A percentile compares a stretch with the other conserved stretches of the same genome.
These are phyloP conservation scores for Zosterops japonicus DNA, from an alignment of 2,113 vertebrate species.

Conservation along the genomic window DNA sequence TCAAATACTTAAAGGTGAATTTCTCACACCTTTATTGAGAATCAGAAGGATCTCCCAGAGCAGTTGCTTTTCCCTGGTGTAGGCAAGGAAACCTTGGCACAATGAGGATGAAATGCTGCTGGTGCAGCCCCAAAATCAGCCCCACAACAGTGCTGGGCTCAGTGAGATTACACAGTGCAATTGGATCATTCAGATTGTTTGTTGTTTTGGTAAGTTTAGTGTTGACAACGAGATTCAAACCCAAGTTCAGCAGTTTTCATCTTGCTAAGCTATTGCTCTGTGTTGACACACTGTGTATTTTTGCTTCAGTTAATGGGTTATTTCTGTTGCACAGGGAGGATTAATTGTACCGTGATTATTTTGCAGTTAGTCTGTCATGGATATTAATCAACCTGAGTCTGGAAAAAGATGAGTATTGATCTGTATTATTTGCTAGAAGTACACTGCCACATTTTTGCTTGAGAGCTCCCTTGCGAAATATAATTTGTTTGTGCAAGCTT, in stretches of 20 bases:
- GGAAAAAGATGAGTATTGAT: slow-evolving; percentile 50
- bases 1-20: not conserved
- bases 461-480: not conserved
- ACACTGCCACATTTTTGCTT: not conserved
- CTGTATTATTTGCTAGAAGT: slow-evolving; percentile 12
- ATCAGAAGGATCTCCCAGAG: not conserved
- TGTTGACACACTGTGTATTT: not conserved
- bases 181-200: not conserved
- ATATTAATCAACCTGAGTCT: slow-evolving; percentile 34
- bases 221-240: not conserved
- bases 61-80: not conserved
- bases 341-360: not conserved
- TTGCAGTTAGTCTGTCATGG: slow-evolving; percentile 18
- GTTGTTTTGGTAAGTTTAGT: not conserved
- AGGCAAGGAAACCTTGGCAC: fast-evolving
- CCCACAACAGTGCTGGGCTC: not conserved
- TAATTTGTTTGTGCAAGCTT: not conserved
- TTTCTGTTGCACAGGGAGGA: slow-evolving; percentile 12
- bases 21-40: not conserved
- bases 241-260: not conserved
- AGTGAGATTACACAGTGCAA: not conserved
- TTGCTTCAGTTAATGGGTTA: slow-evolving; percentile 13
- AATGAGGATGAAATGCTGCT: fast-evolving
- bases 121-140: not conserved
- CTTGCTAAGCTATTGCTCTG: not conserved